Conservation (phyloP, 2,113 vertebrate genomes). For the Ictalurus punctatus region DNA sequence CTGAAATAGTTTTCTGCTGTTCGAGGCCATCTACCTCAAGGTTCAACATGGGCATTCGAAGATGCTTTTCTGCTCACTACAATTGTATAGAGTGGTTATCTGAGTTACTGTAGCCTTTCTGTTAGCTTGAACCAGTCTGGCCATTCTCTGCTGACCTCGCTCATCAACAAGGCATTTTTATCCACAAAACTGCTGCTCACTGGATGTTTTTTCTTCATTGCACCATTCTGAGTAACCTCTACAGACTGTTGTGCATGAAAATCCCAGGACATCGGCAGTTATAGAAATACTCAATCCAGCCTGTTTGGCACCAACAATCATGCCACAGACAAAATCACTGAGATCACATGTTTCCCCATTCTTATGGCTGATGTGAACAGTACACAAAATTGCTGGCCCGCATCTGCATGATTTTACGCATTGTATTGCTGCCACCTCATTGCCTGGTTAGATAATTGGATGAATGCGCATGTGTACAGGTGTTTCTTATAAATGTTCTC, state of each 20-base stretch:
- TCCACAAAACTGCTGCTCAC: background rate
- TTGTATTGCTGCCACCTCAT: background rate
- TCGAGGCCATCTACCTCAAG: no score
- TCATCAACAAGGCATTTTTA: background rate
- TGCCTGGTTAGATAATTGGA: background rate
- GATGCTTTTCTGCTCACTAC: no score
- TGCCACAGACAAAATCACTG: background rate
- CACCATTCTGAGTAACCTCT: background rate
- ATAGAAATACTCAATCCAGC: background rate
- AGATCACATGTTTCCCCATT: no score
- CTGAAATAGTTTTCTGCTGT: no score
- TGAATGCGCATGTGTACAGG: background rate
- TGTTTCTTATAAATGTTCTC: no score
- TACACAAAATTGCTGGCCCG: background rate
- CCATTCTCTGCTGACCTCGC: background rate
- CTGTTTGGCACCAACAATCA: background rate
- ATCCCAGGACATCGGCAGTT: background rate
- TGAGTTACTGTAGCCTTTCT: background rate
- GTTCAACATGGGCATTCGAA: no score
- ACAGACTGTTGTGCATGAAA: background rate
- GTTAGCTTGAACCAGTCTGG: background rate
- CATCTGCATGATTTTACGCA: background rate
- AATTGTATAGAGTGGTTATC: no score
- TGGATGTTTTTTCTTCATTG: background rate
- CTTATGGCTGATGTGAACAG: background rate